Evolutionary conservation across 92 coral and sea anemone genomes (phyloP).

Genomic region (Metridium senile): DNA sequence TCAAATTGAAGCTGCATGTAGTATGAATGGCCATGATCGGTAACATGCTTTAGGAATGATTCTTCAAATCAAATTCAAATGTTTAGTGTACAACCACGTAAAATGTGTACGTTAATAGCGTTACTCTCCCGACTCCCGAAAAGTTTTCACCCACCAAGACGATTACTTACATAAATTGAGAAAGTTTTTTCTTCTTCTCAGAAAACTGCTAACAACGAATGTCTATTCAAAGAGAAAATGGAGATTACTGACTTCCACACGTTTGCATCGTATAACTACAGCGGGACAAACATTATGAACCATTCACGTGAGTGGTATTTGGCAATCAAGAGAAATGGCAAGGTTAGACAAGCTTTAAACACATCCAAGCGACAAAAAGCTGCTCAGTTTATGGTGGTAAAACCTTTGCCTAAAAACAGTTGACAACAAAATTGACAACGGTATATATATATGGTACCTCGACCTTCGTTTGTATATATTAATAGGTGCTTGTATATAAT

Average conservation of each 20-base stretch:
- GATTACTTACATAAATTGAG: too few relatives aligned
- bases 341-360: conserved; percentile 67
- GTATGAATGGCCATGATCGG: too few relatives aligned
- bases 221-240: conserved; percentile 75
- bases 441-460: neutral
- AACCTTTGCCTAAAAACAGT: neutral
- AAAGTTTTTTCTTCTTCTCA: conserved; percentile 5
- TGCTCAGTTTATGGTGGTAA: conserved; percentile 58
- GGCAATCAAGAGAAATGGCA: conserved; percentile 84
- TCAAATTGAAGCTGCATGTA: too few relatives aligned
- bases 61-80: too few relatives aligned
- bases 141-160: too few relatives aligned
- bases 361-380: conserved; percentile 69
- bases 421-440: neutral
- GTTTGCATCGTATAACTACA: conserved; percentile 67
- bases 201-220: conserved; percentile 66
- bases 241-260: conserved; percentile 69
- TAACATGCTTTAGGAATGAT: too few relatives aligned
- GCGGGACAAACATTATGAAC: conserved; percentile 69
- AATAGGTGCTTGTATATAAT: neutral
- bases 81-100: too few relatives aligned
- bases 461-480: too few relatives aligned
- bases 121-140: too few relatives aligned
- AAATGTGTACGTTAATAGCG: too few relatives aligned
- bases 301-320: conserved; percentile 60